A percentile compares a stretch with the other conserved stretches of the same genome.
phyloP scores from a whole-genome alignment of 2,888 invertebrate species.

The Eledone cirrhosa region DNA sequence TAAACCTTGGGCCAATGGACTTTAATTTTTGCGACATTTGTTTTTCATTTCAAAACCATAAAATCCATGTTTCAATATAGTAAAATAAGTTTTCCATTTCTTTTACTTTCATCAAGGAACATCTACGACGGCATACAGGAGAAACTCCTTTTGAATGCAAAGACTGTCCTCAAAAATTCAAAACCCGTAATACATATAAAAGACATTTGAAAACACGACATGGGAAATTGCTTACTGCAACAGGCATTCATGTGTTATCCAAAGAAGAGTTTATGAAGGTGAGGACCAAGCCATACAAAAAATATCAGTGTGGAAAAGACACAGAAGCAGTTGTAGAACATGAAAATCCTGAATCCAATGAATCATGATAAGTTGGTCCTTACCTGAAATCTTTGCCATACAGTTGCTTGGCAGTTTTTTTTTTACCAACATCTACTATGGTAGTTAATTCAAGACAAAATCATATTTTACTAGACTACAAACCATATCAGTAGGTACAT shows the following conservation, averaged over 20 bases:
- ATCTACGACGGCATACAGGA: conserved; percentile 70
- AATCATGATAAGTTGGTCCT: no score
- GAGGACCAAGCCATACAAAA: conserved; percentile 49
- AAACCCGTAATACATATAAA: conserved; percentile 73
- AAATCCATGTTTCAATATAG: no score
- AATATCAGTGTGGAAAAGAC: neutral
- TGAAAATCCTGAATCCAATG: no score
- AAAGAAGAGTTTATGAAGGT: conserved; percentile 64
- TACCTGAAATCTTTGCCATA: no score
- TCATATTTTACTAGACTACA: no score
- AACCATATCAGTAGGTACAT: no score
- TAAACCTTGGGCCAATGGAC: no score
- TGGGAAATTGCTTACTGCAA: conserved; percentile 71
- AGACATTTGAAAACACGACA: conserved; percentile 72
- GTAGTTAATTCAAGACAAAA: no score
- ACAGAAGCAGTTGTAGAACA: neutral
- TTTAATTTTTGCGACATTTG: no score
- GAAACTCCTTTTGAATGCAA: conserved; percentile 63
- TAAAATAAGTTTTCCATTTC: neutral
- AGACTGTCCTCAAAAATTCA: conserved; percentile 68
- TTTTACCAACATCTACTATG: no score
- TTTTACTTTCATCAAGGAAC: conserved; percentile 62
- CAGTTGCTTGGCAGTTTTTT: no score
- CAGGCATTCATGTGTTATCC: conserved; percentile 68
- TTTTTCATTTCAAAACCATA: no score